Percentiles rank a stretch among this genome's conserved stretches.
Conservation (phyloP, 2,797 vertebrate genomes). For the Acropternis orthonyx region DNA sequence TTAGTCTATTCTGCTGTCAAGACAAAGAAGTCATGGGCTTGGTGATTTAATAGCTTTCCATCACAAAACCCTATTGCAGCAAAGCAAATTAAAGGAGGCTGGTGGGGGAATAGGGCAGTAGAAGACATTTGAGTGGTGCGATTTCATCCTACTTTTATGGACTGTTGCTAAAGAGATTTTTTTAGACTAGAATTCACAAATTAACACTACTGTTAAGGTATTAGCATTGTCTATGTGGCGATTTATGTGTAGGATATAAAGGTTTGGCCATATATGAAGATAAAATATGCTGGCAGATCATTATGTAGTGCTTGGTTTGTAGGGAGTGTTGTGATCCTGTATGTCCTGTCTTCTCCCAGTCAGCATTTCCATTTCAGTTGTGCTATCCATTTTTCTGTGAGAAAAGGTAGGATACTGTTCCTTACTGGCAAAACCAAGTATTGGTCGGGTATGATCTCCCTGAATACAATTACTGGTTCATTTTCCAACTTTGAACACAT, state of each 20-base stretch:
- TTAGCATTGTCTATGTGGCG: not conserved
- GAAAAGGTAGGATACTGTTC: not conserved
- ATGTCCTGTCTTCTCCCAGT: not conserved
- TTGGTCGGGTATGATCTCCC: not conserved
- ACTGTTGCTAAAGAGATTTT: not conserved
- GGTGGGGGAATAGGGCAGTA: not conserved
- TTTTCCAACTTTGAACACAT: not conserved
- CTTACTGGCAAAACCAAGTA: not conserved
- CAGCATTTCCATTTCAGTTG: not conserved
- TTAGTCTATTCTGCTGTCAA: slow-evolving; percentile 16
- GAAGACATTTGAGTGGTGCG: slow-evolving; percentile 1
- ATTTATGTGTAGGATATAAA: not conserved
- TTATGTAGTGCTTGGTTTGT: not conserved
- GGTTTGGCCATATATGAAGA: not conserved
- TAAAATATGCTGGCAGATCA: not conserved
- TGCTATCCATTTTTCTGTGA: not conserved
- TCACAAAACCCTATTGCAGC: not conserved
- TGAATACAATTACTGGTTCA: not conserved
- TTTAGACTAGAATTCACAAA: not conserved
- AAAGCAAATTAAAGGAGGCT: slow-evolving; percentile 25
- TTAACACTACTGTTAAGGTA: not conserved
- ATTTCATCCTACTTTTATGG: not conserved
- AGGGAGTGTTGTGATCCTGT: not conserved
- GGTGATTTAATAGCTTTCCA: slow-evolving; percentile 38
- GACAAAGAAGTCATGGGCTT: not conserved